Conservation (phyloP, 1,140 invertebrate genomes). For the Hetaerina americana region DNA sequence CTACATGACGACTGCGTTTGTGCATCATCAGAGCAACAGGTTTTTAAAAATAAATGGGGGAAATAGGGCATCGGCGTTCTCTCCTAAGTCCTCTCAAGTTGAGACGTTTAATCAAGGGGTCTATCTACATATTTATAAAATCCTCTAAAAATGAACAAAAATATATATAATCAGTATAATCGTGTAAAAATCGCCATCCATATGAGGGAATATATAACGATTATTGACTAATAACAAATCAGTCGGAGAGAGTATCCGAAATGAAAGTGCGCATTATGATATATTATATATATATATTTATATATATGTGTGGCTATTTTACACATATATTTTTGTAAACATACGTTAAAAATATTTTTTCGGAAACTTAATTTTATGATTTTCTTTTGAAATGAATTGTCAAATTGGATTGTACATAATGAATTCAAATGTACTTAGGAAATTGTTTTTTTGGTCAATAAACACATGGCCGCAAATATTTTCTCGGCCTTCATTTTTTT, state of each 20-base stretch:
- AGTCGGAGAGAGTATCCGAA: neutral
- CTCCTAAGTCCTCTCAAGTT: no score
- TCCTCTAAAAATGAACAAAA: neutral
- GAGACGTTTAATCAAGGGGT: neutral
- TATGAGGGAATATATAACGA: neutral
- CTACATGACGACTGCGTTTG: neutral
- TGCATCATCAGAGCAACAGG: neutral
- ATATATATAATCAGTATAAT: neutral
- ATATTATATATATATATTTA: conserved; percentile 6
- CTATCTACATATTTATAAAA: neutral
- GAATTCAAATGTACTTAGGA: conserved; percentile 4
- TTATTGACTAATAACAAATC: neutral
- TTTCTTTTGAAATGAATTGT: neutral
- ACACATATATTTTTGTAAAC: conserved; percentile 1
- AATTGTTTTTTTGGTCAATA: conserved; percentile 5
- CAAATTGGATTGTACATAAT: neutral
- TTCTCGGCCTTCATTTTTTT: neutral
- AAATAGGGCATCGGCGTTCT: neutral
- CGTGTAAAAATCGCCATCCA: neutral
- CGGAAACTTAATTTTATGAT: neutral
- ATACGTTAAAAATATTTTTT: neutral
- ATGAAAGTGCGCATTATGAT: neutral
- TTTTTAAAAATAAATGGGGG: no score
- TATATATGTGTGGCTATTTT: conserved; percentile 1
- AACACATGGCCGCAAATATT: conserved; percentile 2